Percentiles rank a stretch among this genome's conserved stretches.
These are phyloP conservation scores for Gadus chalcogrammus DNA, from an alignment of 2,113 vertebrate genomes.

Conservation along the genomic window DNA sequence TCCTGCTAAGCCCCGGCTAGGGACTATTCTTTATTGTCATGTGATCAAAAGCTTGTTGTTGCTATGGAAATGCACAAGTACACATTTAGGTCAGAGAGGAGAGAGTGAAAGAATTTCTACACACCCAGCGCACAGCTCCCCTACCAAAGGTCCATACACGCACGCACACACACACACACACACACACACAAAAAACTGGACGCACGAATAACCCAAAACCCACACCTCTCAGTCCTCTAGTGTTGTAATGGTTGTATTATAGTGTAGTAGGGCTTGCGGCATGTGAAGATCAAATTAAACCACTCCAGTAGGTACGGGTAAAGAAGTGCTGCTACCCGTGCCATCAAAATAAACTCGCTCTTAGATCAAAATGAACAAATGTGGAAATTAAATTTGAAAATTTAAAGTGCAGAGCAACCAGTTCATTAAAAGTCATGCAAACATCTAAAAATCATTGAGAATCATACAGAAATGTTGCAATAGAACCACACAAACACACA, in stretches of 20 bases:
- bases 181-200: not conserved
- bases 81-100: constrained; percentile 24
- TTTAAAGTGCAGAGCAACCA: constrained; percentile 20
- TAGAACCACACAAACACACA: constrained; percentile 27
- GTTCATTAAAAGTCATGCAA: constrained; percentile 53
- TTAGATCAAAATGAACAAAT: constrained; percentile 39
- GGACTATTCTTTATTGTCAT: no score
- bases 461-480: not conserved
- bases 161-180: constrained; percentile 23
- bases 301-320: constrained; percentile 23
- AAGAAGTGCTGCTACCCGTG: constrained; percentile 37
- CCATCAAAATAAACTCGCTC: constrained; percentile 31
- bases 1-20: no score
- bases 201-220: constrained; percentile 43
- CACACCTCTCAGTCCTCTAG: constrained; percentile 48
- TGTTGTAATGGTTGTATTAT: constrained; percentile 13
- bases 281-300: constrained; percentile 38
- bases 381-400: constrained; percentile 23
- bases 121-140: constrained; percentile 45
- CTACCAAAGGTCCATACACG: constrained; percentile 48
- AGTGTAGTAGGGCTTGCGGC: not conserved
- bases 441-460: constrained; percentile 27
- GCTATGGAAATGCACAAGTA: not conserved
- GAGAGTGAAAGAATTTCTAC: constrained; percentile 32
- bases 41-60: no score